Percentiles rank a stretch among this genome's conserved stretches.
Evolutionary conservation across 1,140 invertebrate genomes (phyloP).

Genomic region (Euura saliciscinereae): DNA sequence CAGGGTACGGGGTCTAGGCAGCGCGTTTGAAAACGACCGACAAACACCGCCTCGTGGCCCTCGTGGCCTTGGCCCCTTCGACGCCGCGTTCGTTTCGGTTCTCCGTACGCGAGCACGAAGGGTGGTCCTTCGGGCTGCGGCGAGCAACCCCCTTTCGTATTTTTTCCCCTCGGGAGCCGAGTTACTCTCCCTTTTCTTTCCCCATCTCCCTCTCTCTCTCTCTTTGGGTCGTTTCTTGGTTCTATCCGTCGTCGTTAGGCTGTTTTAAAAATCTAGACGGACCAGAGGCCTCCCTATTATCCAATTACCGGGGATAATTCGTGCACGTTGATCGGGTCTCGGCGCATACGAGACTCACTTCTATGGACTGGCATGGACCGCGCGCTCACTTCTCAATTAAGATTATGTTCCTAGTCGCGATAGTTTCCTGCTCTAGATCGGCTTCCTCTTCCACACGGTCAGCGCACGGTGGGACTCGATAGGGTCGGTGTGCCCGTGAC

Average conservation of each 20-base stretch:
- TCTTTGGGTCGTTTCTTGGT: not conserved
- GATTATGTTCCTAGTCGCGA: not conserved
- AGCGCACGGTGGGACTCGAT: not conserved
- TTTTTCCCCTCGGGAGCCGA: constrained; percentile 7
- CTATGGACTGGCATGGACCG: not conserved
- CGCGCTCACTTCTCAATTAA: not conserved
- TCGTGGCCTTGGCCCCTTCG: constrained; percentile 35
- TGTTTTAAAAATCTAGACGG: not conserved
- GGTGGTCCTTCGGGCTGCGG: constrained; percentile 33
- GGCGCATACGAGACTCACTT: too few species aligned
- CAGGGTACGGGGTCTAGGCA: not conserved
- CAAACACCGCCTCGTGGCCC: constrained; percentile 33
- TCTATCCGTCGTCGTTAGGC: not conserved
- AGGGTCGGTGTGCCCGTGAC: not conserved
- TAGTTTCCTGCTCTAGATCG: not conserved
- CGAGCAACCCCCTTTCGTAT: constrained; percentile 28
- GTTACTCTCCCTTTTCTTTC: not conserved
- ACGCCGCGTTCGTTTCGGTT: constrained; percentile 37
- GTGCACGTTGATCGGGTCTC: too few species aligned
- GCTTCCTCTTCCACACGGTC: not conserved
- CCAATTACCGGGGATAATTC: not conserved
- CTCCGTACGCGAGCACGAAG: constrained; percentile 32
- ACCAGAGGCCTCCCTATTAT: not conserved
- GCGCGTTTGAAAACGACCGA: constrained; percentile 35
- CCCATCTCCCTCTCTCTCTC: not conserved